Base-by-base conservation (phyloP, 2,888 invertebrate genomes). In the Dioctria linearis region DNA sequence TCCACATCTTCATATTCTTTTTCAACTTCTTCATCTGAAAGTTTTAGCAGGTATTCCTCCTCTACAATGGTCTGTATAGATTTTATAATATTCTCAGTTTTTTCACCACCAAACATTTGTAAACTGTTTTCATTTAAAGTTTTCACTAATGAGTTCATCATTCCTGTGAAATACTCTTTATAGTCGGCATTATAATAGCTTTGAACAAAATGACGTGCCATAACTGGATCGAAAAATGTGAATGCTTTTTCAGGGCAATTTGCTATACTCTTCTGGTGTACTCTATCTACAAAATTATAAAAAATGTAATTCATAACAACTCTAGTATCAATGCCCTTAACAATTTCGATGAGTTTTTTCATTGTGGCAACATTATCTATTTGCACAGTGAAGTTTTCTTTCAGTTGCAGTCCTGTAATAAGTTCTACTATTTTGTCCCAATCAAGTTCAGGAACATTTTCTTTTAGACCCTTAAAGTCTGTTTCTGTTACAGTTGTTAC, bases 141-240 rank as follows among this genome's bases (percentile, higher is more conserved):
- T 57, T 73, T 73, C n/a, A 73, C 73, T 9, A 73, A 59, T 6
- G 73, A 73, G n/a, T 73, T 57, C 73, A 73, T 73, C 73, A 73
- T 73, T 59, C 43, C 59, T 2, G 39, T 40, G 13, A 73, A 73
- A 4, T 57, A 73, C 5, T 42, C 5, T 13, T 73, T 73, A 25
- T 57, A 73, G 9, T 73, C 73, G 3, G 59, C 59, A 9, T 73
- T 57, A 13, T 73, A 73, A 8, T 73, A 73, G 25, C 59, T 73
- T 42, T 73, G 54, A 42, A 59, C 59, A 57, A 73, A 73, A 13
- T 73, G 73, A 2, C 73, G 57, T 2, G 73, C 13, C 57, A 73
- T 5, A 8, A 73, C 73, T 3, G 73, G 57, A 9, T 73, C 73
- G 40, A 73, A 73, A 13, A 39, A 73, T 5, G 39, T 42, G 13